Evolutionary conservation across 1,140 invertebrate species (phyloP).

Genomic region (Aphelinus atriplicis): DNA sequence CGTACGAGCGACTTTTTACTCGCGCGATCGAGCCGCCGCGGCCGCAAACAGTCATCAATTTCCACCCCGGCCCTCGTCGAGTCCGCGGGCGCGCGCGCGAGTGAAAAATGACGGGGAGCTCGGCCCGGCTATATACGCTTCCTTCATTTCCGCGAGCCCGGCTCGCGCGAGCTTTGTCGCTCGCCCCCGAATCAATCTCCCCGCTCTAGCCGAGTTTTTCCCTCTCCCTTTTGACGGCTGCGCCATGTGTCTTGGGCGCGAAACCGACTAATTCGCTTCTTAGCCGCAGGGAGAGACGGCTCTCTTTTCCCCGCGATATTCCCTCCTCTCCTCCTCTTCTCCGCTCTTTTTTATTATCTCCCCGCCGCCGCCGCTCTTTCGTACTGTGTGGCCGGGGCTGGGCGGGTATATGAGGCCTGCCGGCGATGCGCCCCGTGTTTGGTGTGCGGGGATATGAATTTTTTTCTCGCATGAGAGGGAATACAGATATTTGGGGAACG

Average conservation of each 20-base stretch:
- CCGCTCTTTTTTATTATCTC: no score
- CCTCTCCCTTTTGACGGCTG: background rate
- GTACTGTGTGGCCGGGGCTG: no score
- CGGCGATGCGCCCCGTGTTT: no score
- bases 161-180: background rate
- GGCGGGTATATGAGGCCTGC: no score
- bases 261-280: conserved; percentile 29
- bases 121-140: background rate
- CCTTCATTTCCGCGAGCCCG: conserved; percentile 12
- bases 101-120: background rate
- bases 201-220: background rate
- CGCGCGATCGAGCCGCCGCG: background rate
- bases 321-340: no score
- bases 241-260: background rate
- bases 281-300: conserved; percentile 12
- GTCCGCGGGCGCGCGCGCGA: background rate
- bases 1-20: background rate
- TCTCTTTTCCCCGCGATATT: no score
- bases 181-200: conserved; percentile 24
- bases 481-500: no score
- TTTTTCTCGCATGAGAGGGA: no score
- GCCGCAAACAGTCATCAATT: conserved; percentile 7
- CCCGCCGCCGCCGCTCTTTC: no score
- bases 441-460: no score
- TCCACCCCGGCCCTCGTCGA: background rate